phyloP scores from a whole-genome alignment of 2,888 invertebrate genomes.

The Siphlonurus alternatus region DNA sequence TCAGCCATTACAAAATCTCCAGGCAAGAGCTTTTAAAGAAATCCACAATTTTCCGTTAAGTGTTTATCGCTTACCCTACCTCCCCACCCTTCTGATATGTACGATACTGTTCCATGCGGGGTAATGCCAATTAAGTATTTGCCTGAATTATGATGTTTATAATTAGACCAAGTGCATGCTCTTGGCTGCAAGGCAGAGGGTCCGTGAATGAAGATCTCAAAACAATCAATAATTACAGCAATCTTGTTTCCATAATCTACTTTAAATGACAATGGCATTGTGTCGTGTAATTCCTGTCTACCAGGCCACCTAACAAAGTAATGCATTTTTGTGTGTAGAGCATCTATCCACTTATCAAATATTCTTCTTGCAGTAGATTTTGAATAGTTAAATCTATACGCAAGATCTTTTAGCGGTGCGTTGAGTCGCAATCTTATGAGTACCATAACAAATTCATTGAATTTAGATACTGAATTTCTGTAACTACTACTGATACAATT shows the following conservation, averaged over 20 bases:
- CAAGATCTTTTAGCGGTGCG: constrained; percentile 3
- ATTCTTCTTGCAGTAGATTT: constrained; percentile 1
- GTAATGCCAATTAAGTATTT: constrained; percentile 13
- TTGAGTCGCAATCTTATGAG: constrained; percentile 6
- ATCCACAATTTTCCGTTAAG: constrained; percentile 9
- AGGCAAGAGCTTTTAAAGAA: constrained; percentile 9
- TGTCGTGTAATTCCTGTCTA: neutral
- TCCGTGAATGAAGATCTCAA: constrained; percentile 5
- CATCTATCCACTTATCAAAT: constrained; percentile 4
- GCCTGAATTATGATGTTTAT: constrained; percentile 12
- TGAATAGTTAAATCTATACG: constrained; percentile 1
- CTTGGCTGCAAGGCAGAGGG: neutral
- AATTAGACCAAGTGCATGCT: constrained; percentile 4
- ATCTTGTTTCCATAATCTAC: neutral
- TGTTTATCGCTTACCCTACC: constrained; percentile 11
- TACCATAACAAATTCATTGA: constrained; percentile 6
- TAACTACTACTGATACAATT: too few relatives aligned
- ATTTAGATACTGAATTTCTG: neutral
- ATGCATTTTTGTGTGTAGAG: neutral
- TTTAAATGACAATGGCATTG: constrained; percentile 4
- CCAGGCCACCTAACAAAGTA: neutral
- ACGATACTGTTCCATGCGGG: constrained; percentile 12
- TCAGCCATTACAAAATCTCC: constrained; percentile 12
- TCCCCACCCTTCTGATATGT: constrained; percentile 12
- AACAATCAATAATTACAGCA: constrained; percentile 5